phyloP scores from a whole-genome alignment of 2,888 invertebrate species.

The Catocala sponsa region DNA sequence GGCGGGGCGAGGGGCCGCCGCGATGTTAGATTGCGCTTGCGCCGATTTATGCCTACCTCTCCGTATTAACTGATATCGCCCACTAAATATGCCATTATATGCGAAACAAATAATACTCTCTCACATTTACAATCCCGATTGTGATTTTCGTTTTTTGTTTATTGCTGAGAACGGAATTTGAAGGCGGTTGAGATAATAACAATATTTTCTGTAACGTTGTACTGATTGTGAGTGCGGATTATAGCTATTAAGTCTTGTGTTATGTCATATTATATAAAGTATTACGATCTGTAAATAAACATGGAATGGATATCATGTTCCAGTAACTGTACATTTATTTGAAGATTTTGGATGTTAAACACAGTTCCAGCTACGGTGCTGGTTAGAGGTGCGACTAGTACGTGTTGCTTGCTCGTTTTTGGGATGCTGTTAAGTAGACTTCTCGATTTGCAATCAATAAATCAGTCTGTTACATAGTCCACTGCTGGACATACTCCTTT shows the following conservation, averaged over 20 bases:
- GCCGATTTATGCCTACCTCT: conserved; percentile 83
- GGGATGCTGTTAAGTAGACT: too few relatives aligned
- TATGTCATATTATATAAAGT: background rate
- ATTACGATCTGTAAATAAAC: background rate
- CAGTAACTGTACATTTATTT: too few relatives aligned
- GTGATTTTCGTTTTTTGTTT: conserved; percentile 68
- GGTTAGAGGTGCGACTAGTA: too few relatives aligned
- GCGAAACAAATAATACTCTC: conserved; percentile 83
- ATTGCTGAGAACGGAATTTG: conserved; percentile 76
- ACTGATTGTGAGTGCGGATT: conserved; percentile 31
- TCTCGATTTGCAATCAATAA: too few relatives aligned
- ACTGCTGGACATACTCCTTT: too few relatives aligned
- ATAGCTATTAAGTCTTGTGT: conserved; percentile 25
- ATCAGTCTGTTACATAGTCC: too few relatives aligned
- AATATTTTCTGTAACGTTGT: conserved; percentile 46
- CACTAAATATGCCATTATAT: conserved; percentile 87
- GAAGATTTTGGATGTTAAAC: too few relatives aligned
- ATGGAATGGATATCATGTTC: background rate
- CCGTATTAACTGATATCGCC: conserved; percentile 85
- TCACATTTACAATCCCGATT: conserved; percentile 63
- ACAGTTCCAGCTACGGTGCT: too few relatives aligned
- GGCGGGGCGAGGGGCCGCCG: conserved; percentile 68
- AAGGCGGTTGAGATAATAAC: conserved; percentile 50
- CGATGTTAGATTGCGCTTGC: conserved; percentile 83
- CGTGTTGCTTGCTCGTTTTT: too few relatives aligned